Evolutionary conservation across 2,888 invertebrate genomes (phyloP).

Genomic region (Mimachlamys varia): DNA sequence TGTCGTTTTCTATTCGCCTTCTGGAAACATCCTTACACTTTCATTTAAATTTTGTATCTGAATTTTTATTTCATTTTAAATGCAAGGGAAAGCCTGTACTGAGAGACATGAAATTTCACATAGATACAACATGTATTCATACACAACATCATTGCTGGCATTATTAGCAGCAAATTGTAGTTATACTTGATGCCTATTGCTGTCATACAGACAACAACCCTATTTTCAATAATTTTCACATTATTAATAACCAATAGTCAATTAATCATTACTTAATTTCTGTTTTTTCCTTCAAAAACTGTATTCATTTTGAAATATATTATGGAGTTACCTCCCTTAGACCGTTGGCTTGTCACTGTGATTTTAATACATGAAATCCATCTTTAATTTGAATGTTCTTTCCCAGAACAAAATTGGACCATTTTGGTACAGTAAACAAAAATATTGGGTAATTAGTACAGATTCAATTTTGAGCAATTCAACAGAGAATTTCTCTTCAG

Average conservation of each 20-base stretch:
- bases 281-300: neutral
- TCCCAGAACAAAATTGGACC: neutral
- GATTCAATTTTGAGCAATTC: neutral
- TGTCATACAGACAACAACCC: neutral
- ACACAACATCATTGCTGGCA: too few species aligned
- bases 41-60: too few species aligned
- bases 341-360: neutral
- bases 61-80: too few species aligned
- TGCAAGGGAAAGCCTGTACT: too few species aligned
- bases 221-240: neutral
- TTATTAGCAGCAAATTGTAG: too few species aligned
- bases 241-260: too few species aligned
- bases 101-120: too few species aligned
- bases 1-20: neutral
- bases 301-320: neutral
- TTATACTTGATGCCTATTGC: too few species aligned
- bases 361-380: neutral
- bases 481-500: neutral
- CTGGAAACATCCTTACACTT: neutral
- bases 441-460: neutral
- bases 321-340: conserved; percentile 2
- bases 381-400: neutral
- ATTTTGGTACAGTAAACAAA: too few species aligned
- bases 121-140: too few species aligned
- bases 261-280: too few species aligned